Percentiles rank a stretch among this genome's conserved stretches.
Conservation (phyloP, 2,888 invertebrate species). For the Drosophila monieri region DNA sequence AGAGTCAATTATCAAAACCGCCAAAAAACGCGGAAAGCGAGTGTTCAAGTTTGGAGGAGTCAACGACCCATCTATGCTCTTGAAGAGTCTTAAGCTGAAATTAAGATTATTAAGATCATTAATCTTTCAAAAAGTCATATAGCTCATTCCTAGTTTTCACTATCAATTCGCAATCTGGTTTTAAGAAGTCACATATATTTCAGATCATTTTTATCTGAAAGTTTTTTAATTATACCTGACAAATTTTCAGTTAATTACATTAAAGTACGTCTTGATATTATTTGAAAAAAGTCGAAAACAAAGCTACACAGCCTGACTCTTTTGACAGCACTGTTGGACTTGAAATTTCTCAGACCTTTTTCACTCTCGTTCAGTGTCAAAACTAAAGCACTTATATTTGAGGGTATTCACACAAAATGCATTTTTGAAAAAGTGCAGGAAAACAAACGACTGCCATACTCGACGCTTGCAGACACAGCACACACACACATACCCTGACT, state of each 20-base stretch:
- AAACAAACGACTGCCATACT: slow-evolving; percentile 46
- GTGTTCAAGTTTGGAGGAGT: not conserved
- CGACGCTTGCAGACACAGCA: slow-evolving; percentile 30
- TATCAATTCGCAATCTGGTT: too few relatives aligned
- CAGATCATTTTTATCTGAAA: too few relatives aligned
- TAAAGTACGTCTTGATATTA: too few relatives aligned
- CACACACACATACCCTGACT: slow-evolving; percentile 39
- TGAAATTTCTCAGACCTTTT: not conserved
- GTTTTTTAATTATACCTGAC: too few relatives aligned
- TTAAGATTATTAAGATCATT: not conserved
- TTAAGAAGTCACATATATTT: too few relatives aligned
- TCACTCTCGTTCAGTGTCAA: slow-evolving; percentile 5
- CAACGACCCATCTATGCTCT: slow-evolving; percentile 19
- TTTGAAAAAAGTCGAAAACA: not conserved
- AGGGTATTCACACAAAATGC: slow-evolving; percentile 49
- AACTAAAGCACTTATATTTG: slow-evolving; percentile 8
- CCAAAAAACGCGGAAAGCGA: slow-evolving; percentile 33
- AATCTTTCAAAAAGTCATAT: not conserved
- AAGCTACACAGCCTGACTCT: not conserved
- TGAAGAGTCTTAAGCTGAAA: not conserved
- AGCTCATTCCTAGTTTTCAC: not conserved
- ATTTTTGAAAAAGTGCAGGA: slow-evolving; percentile 35
- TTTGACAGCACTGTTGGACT: not conserved
- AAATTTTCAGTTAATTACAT: too few relatives aligned
- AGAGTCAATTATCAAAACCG: slow-evolving; percentile 72